Percentiles rank a stretch among this genome's conserved stretches.
Evolutionary conservation across 2,113 vertebrate genomes (phyloP).

Genomic region (Isurus oxyrinchus): DNA sequence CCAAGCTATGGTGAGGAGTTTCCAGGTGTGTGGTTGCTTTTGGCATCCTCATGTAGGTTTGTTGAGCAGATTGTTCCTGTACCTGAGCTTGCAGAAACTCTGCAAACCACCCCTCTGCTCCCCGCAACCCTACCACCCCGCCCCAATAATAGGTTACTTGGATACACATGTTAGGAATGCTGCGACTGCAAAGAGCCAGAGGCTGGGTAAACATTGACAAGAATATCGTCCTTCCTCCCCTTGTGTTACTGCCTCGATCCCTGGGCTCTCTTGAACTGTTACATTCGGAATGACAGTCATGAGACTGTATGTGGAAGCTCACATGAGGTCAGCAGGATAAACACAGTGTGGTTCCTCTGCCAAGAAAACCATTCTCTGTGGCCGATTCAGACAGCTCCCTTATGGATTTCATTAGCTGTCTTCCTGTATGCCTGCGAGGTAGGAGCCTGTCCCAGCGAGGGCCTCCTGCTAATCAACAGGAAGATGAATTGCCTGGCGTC

Average conservation of each 20-base stretch:
- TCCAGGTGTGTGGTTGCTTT: not conserved
- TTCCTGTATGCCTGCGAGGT: constrained; percentile 32
- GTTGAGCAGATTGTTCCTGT: not conserved
- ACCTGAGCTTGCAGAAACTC: not conserved
- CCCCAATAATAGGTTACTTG: too few species aligned
- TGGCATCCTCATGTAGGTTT: not conserved
- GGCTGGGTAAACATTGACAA: not conserved
- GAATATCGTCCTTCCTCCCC: not conserved
- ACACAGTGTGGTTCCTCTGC: not conserved
- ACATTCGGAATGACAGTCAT: constrained; percentile 17
- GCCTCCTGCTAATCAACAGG: constrained; percentile 13
- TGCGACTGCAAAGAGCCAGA: not conserved
- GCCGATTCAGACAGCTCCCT: constrained; percentile 33
- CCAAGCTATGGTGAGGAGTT: not conserved
- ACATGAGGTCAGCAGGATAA: constrained; percentile 25
- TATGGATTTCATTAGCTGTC: constrained; percentile 33
- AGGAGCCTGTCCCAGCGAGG: not conserved
- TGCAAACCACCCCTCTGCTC: too few species aligned
- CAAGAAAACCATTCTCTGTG: constrained; percentile 12
- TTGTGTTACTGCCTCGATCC: not conserved
- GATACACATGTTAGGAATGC: not conserved
- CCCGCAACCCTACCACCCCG: too few species aligned
- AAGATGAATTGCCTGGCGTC: constrained; percentile 12
- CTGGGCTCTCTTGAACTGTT: constrained; percentile 1
- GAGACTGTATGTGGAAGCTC: constrained; percentile 12